phyloP scores from a whole-genome alignment of 2,888 invertebrate species.

The Imbricaverruca yamaguchii region DNA sequence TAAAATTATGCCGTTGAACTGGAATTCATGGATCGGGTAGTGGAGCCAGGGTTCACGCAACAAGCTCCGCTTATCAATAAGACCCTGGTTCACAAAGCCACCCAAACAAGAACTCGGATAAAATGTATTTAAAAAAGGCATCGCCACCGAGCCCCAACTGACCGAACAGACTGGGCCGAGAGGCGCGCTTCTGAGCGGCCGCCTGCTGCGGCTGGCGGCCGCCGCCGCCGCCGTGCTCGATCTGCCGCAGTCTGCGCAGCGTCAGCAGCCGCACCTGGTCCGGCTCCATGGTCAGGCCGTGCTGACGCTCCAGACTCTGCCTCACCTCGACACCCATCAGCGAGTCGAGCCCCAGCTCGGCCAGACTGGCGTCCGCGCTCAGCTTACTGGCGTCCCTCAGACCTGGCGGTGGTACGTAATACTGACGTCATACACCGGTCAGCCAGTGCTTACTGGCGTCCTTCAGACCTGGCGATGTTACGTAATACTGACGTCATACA shows the following conservation, averaged over 20 bases:
- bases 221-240: conserved; percentile 36
- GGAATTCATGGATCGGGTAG: too few species aligned
- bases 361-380: conserved; percentile 65
- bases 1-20: too few species aligned
- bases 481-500: too few species aligned
- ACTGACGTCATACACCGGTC: not conserved
- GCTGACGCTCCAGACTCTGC: conserved; percentile 85
- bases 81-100: too few species aligned
- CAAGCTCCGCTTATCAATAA: too few species aligned
- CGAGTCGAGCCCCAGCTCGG: conserved; percentile 96
- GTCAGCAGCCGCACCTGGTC: conserved; percentile 83
- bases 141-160: not conserved
- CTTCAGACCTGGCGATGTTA: too few species aligned
- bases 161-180: not conserved
- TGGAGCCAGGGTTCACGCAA: too few species aligned
- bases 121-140: too few species aligned
- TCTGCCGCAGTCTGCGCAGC: conserved; percentile 61
- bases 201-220: too few species aligned
- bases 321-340: conserved; percentile 99
- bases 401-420: conserved; percentile 45
- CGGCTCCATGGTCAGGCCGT: conserved; percentile 80
- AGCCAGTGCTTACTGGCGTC: too few species aligned
- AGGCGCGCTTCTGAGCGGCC: not conserved
- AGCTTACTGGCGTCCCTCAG: conserved; percentile 78
- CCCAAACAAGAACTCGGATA: too few species aligned